Conservation (phyloP, 2,113 vertebrate genomes). For the Microcebus griseorufus region DNA sequence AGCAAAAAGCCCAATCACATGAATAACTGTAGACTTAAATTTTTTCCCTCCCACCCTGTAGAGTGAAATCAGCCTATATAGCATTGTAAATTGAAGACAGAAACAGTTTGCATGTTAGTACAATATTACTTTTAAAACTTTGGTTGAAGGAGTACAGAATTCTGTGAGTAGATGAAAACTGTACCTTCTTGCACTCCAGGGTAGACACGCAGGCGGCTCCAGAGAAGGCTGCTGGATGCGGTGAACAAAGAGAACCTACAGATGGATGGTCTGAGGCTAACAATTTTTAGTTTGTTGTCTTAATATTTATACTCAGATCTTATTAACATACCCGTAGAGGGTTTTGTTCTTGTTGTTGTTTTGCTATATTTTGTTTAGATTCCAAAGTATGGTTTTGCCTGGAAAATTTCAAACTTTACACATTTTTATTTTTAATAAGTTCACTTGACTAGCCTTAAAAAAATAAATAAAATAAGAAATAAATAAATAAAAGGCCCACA, state of each 20-base stretch:
- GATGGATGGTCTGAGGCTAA: not conserved
- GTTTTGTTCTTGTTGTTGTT: not conserved
- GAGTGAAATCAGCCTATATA: conserved; percentile 6
- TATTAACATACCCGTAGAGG: not conserved
- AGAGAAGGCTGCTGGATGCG: not conserved
- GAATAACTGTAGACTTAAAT: not conserved
- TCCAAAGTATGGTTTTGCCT: conserved; percentile 5
- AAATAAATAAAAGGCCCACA: not conserved
- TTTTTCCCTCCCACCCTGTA: not conserved
- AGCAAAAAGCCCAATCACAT: conserved; percentile 11
- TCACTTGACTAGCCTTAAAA: too few relatives aligned
- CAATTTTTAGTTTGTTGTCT: conserved; percentile 23
- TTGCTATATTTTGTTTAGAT: conserved; percentile 9
- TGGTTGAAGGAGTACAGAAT: not conserved
- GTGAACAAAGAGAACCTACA: not conserved
- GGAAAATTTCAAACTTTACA: not conserved
- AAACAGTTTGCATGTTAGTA: conserved; percentile 40
- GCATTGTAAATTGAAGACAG: conserved; percentile 40
- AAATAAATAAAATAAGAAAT: not conserved
- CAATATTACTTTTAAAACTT: conserved; percentile 4
- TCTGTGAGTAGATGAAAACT: not conserved
- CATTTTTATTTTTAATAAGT: conserved; percentile 32
- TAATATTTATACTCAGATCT: conserved; percentile 44
- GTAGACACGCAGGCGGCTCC: not conserved
- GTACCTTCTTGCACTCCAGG: not conserved